phyloP scores from a whole-genome alignment of 2,797 vertebrate species.

The Danio jaintianensis region DNA sequence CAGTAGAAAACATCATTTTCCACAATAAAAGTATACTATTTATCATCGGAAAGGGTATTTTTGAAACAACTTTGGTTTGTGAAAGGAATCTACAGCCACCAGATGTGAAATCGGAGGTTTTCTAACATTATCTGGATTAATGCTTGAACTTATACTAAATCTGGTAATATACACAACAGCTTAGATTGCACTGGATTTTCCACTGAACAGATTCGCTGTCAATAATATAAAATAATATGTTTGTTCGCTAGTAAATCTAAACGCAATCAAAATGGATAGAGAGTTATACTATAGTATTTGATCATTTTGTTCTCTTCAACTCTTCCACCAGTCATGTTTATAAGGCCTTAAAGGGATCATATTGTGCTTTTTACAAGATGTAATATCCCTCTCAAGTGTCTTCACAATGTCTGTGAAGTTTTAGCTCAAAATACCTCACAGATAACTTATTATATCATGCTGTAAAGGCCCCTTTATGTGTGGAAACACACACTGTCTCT shows the following conservation, averaged over 20 bases:
- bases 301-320: not conserved
- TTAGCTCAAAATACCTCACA: no score
- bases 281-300: not conserved
- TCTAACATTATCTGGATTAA: not conserved
- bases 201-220: not conserved
- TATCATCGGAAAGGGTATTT: conserved; percentile 38
- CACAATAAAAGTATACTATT: conserved; percentile 7
- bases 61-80: conserved; percentile 52
- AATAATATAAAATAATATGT: not conserved
- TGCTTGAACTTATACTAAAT: not conserved
- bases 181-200: not conserved
- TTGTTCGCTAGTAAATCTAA: not conserved
- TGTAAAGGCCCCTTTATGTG: no score
- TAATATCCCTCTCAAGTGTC: no score
- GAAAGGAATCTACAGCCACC: not conserved
- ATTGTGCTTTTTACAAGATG: no score
- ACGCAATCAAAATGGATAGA: not conserved
- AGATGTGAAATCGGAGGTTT: conserved; percentile 15
- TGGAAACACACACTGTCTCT: no score
- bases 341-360: not conserved
- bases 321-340: not conserved
- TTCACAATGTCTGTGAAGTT: no score
- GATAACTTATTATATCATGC: no score
- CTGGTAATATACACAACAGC: not conserved
- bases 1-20: conserved; percentile 34